Evolutionary conservation across 2,113 vertebrate genomes (phyloP).

Genomic region (Dasyornis broadbenti): DNA sequence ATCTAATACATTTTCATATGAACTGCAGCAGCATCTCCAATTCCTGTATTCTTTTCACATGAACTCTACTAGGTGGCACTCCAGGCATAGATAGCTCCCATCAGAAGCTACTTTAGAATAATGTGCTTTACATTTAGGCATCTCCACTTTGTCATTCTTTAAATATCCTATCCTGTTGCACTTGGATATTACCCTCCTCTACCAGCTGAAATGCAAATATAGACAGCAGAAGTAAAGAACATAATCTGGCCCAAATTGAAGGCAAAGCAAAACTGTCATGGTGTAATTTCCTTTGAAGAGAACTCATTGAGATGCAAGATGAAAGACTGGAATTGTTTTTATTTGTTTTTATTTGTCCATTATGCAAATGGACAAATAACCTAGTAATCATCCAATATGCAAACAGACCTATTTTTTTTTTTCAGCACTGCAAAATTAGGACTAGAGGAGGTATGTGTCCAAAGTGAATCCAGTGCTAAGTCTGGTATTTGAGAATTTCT

Average conservation of each 20-base stretch:
- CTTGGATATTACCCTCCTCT: neutral
- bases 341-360: conserved; percentile 11
- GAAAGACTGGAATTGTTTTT: neutral
- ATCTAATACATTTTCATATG: neutral
- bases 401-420: neutral
- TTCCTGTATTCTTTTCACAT: neutral
- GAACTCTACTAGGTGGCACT: conserved; percentile 8
- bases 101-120: neutral
- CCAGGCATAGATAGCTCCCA: neutral
- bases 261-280: neutral
- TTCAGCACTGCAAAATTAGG: neutral
- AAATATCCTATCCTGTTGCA: neutral
- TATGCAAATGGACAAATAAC: neutral
- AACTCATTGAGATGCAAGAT: neutral
- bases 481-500: neutral
- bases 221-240: neutral
- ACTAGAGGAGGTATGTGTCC: neutral
- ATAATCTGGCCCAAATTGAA: neutral
- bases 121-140: neutral
- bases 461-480: neutral
- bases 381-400: neutral
- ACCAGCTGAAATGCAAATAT: neutral
- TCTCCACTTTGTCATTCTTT: neutral
- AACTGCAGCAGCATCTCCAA: neutral
- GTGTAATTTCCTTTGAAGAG: neutral